Conservation (phyloP, 2,888 invertebrate genomes). For the Tinea semifulvella region DNA sequence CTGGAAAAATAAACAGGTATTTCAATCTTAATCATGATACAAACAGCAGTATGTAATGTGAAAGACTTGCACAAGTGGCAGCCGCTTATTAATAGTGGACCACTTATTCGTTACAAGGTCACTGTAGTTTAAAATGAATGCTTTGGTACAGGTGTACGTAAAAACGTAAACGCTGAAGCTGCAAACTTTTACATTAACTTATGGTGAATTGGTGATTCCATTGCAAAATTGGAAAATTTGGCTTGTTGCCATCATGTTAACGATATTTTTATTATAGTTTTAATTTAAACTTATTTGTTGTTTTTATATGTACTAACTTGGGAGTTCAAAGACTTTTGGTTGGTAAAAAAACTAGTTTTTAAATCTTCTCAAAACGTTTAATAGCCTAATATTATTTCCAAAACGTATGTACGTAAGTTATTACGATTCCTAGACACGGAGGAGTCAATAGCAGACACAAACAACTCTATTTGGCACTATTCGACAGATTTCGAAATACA, state of each 20-base stretch:
- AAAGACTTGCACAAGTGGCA: constrained; percentile 18
- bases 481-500: constrained; percentile 29
- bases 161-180: too few relatives aligned
- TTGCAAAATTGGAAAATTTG: background rate
- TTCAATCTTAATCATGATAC: too few relatives aligned
- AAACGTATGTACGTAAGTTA: background rate
- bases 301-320: background rate
- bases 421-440: background rate
- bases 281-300: too few relatives aligned
- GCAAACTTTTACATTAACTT: too few relatives aligned
- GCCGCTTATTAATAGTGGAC: constrained; percentile 16
- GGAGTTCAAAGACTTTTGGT: constrained; percentile 2
- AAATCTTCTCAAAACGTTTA: background rate
- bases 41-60: too few relatives aligned
- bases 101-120: constrained; percentile 39
- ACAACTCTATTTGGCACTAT: constrained; percentile 26
- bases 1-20: too few relatives aligned
- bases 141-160: background rate
- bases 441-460: background rate
- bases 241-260: background rate
- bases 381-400: too few relatives aligned
- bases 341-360: too few relatives aligned
- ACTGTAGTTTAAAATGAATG: constrained; percentile 15
- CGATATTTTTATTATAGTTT: background rate
- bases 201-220: background rate